Base-by-base conservation (phyloP, 2,888 invertebrate genomes). In the Machimus atricapillus region DNA sequence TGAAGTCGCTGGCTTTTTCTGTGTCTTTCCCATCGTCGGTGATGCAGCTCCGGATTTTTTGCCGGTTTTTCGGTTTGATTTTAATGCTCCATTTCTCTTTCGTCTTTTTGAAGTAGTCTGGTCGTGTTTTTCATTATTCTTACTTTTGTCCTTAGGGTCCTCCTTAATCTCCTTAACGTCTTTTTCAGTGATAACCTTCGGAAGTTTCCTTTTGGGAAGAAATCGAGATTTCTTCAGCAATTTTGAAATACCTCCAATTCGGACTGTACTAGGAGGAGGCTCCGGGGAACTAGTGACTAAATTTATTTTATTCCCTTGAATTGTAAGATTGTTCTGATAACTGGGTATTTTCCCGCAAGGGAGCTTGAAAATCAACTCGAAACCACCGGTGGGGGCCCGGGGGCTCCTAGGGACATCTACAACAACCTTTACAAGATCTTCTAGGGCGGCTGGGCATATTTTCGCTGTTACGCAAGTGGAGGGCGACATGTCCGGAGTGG, bases 371-470 rank as follows among this genome's bases (percentile, higher is more conserved):
- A 94, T 93, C 85, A 94, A 93, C 91, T 95, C 94, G 89, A 95
- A 95, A 34, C 93, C 93, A 8, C 95, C 95, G 0, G 95, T 95
- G 7, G 92, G 88, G 0, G 94, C 92, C 31, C 90, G 91, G 0
- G 93, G 89, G 90, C 91, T 91, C n/a, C 89, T 90, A 0, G 91
- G 89, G 85, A 90, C 87, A 89, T 92, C 92, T n/a, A 92, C 89
- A 46, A 92, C 91, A 95, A 98, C 98, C 95, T 97, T 98, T 85
- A 98, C 94, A 31, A 97, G 94, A 93, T 98, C 98, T 90, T 97
- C 95, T 23, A 98, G 92, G 5, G 97, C 97, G 89, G 94, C 94
- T 3, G 96, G 95, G 91, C 98, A 98, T 91, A 98, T 95, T 89
- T 95, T 94, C 0, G 96, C 95, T 0, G 98, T 98, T 14, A 98